Base-by-base conservation (phyloP, 2,888 invertebrate species). In the Acleris laterana region DNA sequence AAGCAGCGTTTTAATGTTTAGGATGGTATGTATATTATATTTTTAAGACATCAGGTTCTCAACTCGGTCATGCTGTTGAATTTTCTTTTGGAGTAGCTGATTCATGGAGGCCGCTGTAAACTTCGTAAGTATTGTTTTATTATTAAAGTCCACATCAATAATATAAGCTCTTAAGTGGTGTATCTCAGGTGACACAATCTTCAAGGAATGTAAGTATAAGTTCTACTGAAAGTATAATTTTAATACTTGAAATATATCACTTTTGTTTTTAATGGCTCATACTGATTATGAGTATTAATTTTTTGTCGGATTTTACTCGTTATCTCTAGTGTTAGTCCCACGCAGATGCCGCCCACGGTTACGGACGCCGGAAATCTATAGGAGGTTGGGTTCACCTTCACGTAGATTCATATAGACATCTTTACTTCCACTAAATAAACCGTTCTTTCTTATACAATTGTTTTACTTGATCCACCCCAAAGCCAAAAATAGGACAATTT, bases 81-180 rank as follows among this genome's bases (percentile, higher is more conserved):
- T 11, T 32, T 4, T 16, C 46, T 25, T 25, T 42, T 32, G 42
- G 59, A 49, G 46, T 16, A 48, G 42, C 59, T 1, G 52, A 60
- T 32, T 44, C 4, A 5, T 25, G 50, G 51, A 22, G 49, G 28
- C 50, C 17, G 32, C 50, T 46, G 46, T 46, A n/a, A 32, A 22
- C 46, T 38, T 32, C 28, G 60, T 65, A 51, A 61, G 60, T 65
- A 65, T 65, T 61, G 42, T 44, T 50, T 16, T 17, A 46, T 17
- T 46, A 2, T 46, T 16, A 48, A 48, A 48, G n/a, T 19, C 46
- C 46, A 17, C 38, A 25, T 42, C 38, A 22, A 32, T 28, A 20
- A 32, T 13, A 7, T 38, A 38, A 38, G 38, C 38, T 38, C 13
- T 11, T 38, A 38, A 38, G 38, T 38, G 38, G 13, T 38, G 38